Conservation (phyloP, 2,113 vertebrate species). For the Balaeniceps rex region DNA sequence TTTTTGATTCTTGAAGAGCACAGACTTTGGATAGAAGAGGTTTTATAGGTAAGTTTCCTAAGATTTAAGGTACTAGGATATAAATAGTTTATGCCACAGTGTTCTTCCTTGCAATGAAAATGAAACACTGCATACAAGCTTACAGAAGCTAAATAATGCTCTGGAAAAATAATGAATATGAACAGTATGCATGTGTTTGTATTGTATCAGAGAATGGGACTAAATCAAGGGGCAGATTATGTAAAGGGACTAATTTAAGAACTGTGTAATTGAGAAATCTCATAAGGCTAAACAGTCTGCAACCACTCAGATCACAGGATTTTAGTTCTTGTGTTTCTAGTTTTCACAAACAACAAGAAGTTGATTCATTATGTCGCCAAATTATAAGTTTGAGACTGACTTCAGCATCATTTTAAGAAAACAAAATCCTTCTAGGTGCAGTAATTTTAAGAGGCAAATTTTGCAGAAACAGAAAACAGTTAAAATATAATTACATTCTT, state of each 20-base stretch:
- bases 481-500: background rate
- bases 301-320: background rate
- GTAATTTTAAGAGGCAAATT: background rate
- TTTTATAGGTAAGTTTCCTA: background rate
- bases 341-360: background rate
- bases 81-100: background rate
- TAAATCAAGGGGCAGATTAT: background rate
- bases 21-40: background rate
- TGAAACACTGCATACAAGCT: background rate
- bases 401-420: background rate
- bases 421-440: background rate
- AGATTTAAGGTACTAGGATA: background rate
- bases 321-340: background rate
- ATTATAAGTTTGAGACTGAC: background rate
- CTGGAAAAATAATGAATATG: background rate
- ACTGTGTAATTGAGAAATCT: background rate
- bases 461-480: background rate
- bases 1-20: background rate
- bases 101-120: background rate
- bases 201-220: background rate
- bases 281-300: background rate
- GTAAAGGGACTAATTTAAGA: background rate
- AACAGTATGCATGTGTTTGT: background rate
- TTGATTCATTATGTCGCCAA: background rate
- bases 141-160: background rate